These are phyloP conservation scores for Myotis planiceps DNA, from an alignment of 2,797 vertebrate species.

Conservation along the genomic window DNA sequence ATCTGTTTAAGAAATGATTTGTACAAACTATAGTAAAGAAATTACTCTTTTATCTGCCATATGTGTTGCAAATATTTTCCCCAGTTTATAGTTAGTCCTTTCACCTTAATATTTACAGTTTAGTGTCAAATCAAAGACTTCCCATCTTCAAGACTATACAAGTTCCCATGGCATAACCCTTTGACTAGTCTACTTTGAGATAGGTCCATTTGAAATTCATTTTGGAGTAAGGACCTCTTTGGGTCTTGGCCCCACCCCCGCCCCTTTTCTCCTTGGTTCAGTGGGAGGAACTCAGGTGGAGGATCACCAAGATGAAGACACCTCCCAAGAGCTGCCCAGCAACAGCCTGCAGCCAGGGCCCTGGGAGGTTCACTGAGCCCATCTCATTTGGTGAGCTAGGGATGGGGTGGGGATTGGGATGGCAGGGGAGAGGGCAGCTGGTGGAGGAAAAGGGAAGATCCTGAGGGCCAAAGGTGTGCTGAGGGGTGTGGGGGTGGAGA, in stretches of 20 bases:
- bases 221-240: neutral
- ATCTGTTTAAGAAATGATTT: slow-evolving; percentile 27
- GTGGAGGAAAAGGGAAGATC: neutral
- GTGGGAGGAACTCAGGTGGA: neutral
- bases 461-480: neutral
- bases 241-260: neutral
- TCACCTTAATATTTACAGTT: neutral
- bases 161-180: neutral
- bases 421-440: neutral
- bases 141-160: neutral
- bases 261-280: neutral
- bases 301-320: neutral
- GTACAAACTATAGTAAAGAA: slow-evolving; percentile 27
- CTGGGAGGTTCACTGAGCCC: neutral
- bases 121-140: neutral
- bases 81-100: neutral
- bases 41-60: neutral
- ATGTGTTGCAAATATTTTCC: slow-evolving; percentile 3
- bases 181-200: neutral
- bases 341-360: neutral
- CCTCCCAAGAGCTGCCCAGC: neutral
- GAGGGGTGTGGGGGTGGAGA: neutral
- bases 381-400: neutral
- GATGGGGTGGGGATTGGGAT: neutral
- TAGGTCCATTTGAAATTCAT: neutral